Evolutionary conservation across 2,113 vertebrate genomes (phyloP), one percentile per base, ranked within the genome.

Genomic region (Tylochromis polylepis): DNA sequence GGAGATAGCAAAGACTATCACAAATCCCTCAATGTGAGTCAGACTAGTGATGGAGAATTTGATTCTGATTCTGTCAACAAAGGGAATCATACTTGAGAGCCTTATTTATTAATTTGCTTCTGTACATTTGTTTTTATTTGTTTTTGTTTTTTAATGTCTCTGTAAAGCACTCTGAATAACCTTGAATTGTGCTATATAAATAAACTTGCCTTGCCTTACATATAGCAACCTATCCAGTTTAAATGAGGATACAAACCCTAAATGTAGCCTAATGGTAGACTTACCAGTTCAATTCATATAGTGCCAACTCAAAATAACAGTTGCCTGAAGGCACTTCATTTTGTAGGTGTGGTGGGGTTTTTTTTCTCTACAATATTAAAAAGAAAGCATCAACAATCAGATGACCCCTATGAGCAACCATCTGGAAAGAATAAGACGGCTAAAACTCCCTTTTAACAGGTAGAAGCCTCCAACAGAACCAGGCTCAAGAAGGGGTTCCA

Each of bases 341-440:
- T 15, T 70, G n/a, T 3, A 70, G 38, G 20, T 67, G 38, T 65
- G 11, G 4, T 14, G 31, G 3, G 3, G 0, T 0, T 20, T 11
- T 31, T 3, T 41, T 0, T 15, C 2, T 24, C 65, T 46, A 16
- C 5, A 70, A n/a, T 70, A 27, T 27, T 43, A 43, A 22, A 43
- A 70, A 70, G 65, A 43, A 16, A 70, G 41, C 22, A 0, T 3
- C n/a, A 70, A 10, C 12, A 24, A 70, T 70, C 1, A 43, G 65
- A 46, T 1, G 3, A 27, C n/a, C 8, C 14, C 38, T 46, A 10
- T 27, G 3, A 46, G 24, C n/a, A 72, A 46, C 36, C 22, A 72
- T 27, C 15, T 72, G 0, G 65, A 24, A 15, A 72, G 0, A 12
- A 24, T 1, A 43, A 0, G 38, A 0, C 22, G 14, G 38, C 27